Evolutionary conservation across 1,140 invertebrate species (phyloP), one percentile per base, ranked within the genome.

Genomic region (Ooceraea biroi): DNA sequence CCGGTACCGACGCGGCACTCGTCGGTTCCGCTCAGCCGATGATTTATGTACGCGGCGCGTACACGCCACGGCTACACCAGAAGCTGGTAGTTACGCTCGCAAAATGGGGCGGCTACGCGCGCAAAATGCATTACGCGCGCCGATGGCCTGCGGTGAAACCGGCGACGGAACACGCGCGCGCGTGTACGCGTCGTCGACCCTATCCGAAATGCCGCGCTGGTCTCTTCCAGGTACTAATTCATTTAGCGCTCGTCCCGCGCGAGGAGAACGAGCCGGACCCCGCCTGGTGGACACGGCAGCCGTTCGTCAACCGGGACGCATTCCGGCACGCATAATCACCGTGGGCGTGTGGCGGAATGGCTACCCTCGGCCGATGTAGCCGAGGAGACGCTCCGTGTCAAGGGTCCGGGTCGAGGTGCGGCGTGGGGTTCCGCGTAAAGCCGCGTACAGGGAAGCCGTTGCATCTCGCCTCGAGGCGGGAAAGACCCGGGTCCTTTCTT

Each of bases 181-280:
- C n/a, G n/a, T n/a, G n/a, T n/a, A n/a, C 48, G 36, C 19, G 14
- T 57, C n/a, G 17, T 80, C n/a, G 48, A 71, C 36, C 44, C 25
- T 36, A 12, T n/a, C 25, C n/a, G 36, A 71, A 44, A 44, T 27
- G 57, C 36, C 25, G 25, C 19, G 4, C n/a, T 41, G 1, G n/a
- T 71, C 2, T 36, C 22, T 71, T 27, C 46, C 50, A 17, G 36
- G 17, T 58, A 80, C 76, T 80, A 80, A 71, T 57, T 71, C 52
- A 80, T 44, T 71, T 80, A 80, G 25, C 50, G 63, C 50, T 27
- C 12, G 14, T 36, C 36, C 7, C 36, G 36, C 36, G 19, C 41
- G 17, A 7, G 3, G 27, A 27, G 22, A 30, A 50, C 65, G 48
- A 68, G 44, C 10, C 14, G 22, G 61, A 66, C 19, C 46, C 36